A percentile compares a stretch with the other conserved stretches of the same genome.
Conservation (phyloP, 2,113 vertebrate species). For the Speoplatyrhinus poulsoni region DNA sequence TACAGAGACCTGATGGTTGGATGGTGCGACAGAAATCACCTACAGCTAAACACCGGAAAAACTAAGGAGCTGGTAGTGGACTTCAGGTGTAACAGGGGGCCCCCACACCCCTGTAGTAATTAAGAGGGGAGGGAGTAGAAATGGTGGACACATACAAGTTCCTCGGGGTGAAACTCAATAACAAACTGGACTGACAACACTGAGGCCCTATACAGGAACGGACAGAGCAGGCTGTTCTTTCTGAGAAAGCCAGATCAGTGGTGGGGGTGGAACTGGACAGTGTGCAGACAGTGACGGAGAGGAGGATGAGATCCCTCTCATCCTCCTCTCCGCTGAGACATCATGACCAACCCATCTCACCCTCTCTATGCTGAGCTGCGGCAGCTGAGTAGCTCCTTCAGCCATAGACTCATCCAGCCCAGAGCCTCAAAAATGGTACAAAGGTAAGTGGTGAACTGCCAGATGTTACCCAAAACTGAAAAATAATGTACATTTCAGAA, state of each 20-base stretch:
- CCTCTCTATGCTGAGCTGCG: neutral
- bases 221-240: no score
- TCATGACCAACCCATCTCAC: neutral
- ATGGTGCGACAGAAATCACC: constrained; percentile 11
- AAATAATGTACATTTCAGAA: no score
- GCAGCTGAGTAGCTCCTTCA: neutral
- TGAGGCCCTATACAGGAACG: constrained; percentile 9
- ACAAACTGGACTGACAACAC: constrained; percentile 25
- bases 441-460: no score
- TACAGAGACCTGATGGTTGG: neutral
- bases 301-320: constrained; percentile 10
- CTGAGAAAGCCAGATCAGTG: no score
- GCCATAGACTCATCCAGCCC: constrained; percentile 1
- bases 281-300: neutral
- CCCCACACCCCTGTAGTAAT: neutral
- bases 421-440: neutral
- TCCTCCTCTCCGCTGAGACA: neutral
- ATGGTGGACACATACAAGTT: neutral
- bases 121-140: neutral
- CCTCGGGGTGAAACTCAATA: constrained; percentile 5
- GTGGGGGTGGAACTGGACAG: constrained; percentile 1
- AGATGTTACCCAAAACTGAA: no score
- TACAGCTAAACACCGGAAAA: constrained; percentile 13
- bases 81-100: neutral
- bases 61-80: constrained; percentile 4